Percentiles rank a stretch among this genome's conserved stretches.
These are phyloP conservation scores for Drosophila falleni DNA, from an alignment of 2,888 invertebrate species.

Conservation along the genomic window DNA sequence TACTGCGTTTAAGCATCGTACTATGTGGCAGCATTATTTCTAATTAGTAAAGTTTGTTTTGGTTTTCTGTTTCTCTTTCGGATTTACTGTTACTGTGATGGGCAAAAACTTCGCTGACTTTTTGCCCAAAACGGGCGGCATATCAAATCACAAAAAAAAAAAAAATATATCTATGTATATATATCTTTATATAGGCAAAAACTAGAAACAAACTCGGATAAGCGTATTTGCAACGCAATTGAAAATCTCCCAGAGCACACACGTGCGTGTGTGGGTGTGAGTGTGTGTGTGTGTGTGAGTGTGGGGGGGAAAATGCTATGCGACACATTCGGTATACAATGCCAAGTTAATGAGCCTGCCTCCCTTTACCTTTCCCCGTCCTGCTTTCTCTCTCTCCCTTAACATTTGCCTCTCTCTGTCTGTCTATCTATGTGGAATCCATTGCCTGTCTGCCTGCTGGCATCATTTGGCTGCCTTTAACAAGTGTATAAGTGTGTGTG, in stretches of 20 bases:
- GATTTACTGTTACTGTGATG: slow-evolving; percentile 13
- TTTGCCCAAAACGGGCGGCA: slow-evolving; percentile 64
- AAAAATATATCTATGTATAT: slow-evolving; percentile 3
- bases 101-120: slow-evolving; percentile 38
- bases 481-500: not conserved
- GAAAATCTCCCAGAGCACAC: slow-evolving; percentile 45
- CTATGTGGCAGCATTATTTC: slow-evolving; percentile 71
- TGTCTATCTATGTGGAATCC: not conserved
- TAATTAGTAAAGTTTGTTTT: slow-evolving; percentile 74
- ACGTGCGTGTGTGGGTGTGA: slow-evolving; percentile 15
- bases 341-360: slow-evolving; percentile 70
- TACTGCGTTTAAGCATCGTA: slow-evolving; percentile 38
- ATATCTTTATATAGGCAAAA: slow-evolving; percentile 10
- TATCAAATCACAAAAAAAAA: slow-evolving; percentile 64
- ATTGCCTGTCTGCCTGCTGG: slow-evolving; percentile 29
- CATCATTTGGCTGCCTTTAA: slow-evolving; percentile 34
- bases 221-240: slow-evolving; percentile 55
- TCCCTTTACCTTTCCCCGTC: no score
- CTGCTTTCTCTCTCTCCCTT: not conserved
- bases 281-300: not conserved
- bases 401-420: not conserved
- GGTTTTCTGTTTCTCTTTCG: slow-evolving; percentile 4
- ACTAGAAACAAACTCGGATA: slow-evolving; percentile 36
- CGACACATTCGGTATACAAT: slow-evolving; percentile 58
- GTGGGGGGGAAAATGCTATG: slow-evolving; percentile 8